Percentiles rank a stretch among this genome's conserved stretches.
Evolutionary conservation across 2,888 invertebrate genomes (phyloP).

Genomic region (Didymodactylos carnosus): DNA sequence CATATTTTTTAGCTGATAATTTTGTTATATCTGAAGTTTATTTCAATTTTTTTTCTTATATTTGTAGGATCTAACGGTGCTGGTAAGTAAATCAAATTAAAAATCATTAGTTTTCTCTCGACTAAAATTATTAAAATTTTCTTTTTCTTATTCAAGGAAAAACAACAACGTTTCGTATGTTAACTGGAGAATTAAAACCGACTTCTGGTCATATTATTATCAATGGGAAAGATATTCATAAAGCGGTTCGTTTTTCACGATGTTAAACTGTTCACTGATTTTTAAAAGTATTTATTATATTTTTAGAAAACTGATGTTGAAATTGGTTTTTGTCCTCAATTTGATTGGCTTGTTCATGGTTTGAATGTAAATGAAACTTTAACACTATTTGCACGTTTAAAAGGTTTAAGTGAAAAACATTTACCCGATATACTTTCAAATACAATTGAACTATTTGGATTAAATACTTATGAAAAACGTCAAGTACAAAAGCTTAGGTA

Average conservation of each 20-base stretch:
- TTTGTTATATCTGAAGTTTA: too few species aligned
- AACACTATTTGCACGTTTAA: constrained; percentile 27
- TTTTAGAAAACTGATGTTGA: constrained; percentile 16
- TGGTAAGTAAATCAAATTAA: too few species aligned
- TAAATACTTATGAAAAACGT: constrained; percentile 22
- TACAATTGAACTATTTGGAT: constrained; percentile 23
- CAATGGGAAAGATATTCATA: constrained; percentile 19
- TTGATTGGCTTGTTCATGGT: constrained; percentile 32
- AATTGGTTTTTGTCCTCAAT: constrained; percentile 38
- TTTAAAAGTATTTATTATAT: too few species aligned
- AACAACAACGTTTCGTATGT: constrained; percentile 34
- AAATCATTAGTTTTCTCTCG: too few species aligned
- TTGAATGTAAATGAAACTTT: constrained; percentile 33
- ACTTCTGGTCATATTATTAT: constrained; percentile 26
- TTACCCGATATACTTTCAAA: constrained; percentile 22
- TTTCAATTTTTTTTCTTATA: constrained; percentile 29
- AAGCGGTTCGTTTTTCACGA: not conserved
- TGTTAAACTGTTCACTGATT: too few species aligned
- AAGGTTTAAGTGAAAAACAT: constrained; percentile 25
- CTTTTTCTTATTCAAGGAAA: too few species aligned
- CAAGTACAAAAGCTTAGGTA: constrained; percentile 16
- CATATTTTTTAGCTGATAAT: too few species aligned
- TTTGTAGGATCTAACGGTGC: constrained; percentile 36
- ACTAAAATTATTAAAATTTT: too few species aligned
- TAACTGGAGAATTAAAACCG: constrained; percentile 30